phyloP scores from a whole-genome alignment of 2,113 vertebrate species.

The Zosterops borbonicus region DNA sequence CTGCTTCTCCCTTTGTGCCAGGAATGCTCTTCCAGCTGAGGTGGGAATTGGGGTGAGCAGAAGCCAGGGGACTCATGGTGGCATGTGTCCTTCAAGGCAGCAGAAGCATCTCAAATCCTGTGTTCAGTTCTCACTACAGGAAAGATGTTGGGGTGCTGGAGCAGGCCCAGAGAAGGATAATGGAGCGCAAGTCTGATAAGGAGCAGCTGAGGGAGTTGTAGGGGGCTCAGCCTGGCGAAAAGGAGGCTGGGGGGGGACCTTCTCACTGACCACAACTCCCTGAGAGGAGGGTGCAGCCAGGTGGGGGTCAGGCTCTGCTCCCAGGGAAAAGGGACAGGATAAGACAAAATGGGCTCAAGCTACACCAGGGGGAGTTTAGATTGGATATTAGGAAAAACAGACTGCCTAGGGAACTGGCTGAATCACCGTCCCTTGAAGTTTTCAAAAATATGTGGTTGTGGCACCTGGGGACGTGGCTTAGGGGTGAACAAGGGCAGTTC shows the following conservation, averaged over 20 bases:
- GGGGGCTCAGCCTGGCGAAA: not conserved
- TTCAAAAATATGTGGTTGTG: not conserved
- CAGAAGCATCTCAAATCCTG: not conserved
- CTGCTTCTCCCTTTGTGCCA: not conserved
- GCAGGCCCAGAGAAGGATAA: not conserved
- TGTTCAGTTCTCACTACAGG: not conserved
- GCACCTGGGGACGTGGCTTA: not conserved
- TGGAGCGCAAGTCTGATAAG: not conserved
- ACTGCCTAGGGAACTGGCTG: not conserved
- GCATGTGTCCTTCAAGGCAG: not conserved
- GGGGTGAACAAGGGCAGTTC: not conserved
- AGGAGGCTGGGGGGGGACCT: not conserved
- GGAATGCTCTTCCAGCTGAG: not conserved
- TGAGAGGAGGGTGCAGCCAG: not conserved
- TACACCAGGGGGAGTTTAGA: not conserved
- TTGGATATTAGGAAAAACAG: not conserved
- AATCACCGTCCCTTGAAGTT: not conserved
- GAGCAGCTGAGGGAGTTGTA: not conserved
- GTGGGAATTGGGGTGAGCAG: not conserved
- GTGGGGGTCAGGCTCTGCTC: not conserved
- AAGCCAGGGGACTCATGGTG: not conserved
- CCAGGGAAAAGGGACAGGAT: not conserved
- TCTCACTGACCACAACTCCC: not conserved
- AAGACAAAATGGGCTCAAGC: not conserved
- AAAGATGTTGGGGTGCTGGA: not conserved